A percentile compares a stretch with the other conserved stretches of the same genome.
These are phyloP conservation scores for Oreochromis spilurus DNA, from an alignment of 2,113 vertebrate genomes.

Conservation along the genomic window DNA sequence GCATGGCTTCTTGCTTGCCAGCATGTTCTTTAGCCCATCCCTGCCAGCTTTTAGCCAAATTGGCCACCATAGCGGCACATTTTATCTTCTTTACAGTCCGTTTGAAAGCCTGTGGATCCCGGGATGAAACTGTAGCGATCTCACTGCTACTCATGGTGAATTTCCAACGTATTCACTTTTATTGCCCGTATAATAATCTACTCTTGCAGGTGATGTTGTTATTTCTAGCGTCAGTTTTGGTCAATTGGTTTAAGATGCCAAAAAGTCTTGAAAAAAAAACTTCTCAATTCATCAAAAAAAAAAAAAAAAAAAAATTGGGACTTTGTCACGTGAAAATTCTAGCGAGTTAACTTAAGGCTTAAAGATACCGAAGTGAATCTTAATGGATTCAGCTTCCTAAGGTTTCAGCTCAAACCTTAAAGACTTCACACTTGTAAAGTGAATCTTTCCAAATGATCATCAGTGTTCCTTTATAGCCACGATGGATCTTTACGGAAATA, in stretches of 20 bases:
- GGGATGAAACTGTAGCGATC: background rate
- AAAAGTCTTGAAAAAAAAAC: background rate
- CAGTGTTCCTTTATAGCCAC: background rate
- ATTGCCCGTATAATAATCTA: background rate
- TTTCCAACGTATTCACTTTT: background rate
- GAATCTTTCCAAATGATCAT: background rate
- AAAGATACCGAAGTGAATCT: background rate
- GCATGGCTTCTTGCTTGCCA: conserved; percentile 65
- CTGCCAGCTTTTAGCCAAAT: conserved; percentile 75
- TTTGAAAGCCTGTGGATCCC: conserved; percentile 49
- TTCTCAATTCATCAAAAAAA: background rate
- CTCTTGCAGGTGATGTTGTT: background rate
- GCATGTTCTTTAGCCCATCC: conserved; percentile 68
- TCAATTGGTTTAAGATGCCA: background rate
- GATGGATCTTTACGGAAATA: background rate
- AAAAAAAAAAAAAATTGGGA: background rate
- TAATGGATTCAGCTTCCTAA: background rate
- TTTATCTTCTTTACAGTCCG: conserved; percentile 65
- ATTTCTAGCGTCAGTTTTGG: background rate
- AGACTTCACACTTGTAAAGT: background rate
- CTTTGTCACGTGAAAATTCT: background rate
- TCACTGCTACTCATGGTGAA: conserved; percentile 48
- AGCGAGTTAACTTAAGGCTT: background rate
- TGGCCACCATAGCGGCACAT: conserved; percentile 67
- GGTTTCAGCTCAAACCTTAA: background rate